These are phyloP conservation scores for Gymnocheta viridis DNA, from an alignment of 2,888 invertebrate species.

Conservation along the genomic window DNA sequence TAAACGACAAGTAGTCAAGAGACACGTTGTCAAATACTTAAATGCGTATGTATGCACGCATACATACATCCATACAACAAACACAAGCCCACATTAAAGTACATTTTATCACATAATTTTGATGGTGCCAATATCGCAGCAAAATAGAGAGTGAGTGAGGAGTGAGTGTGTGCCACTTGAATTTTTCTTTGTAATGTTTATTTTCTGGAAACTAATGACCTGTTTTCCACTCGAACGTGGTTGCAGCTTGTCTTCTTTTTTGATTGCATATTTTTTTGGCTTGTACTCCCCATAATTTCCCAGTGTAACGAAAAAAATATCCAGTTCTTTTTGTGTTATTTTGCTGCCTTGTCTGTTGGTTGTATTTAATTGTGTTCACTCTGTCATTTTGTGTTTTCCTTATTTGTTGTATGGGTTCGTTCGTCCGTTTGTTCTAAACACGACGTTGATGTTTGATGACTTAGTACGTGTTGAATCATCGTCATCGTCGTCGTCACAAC, in stretches of 20 bases:
- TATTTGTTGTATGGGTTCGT: slow-evolving; percentile 41
- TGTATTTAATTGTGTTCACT: slow-evolving; percentile 6
- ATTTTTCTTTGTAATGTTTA: slow-evolving; percentile 36
- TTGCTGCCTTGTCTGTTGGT: not conserved
- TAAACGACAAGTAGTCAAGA: not conserved
- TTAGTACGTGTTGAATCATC: slow-evolving; percentile 52
- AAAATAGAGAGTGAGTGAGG: slow-evolving; percentile 22
- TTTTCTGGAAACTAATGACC: slow-evolving; percentile 52
- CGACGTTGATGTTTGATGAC: slow-evolving; percentile 10
- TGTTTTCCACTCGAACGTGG: slow-evolving; percentile 32
- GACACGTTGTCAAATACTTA: slow-evolving; percentile 10
- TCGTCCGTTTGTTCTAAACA: slow-evolving; percentile 12
- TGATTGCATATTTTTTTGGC: slow-evolving; percentile 1
- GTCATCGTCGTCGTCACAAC: slow-evolving; percentile 19
- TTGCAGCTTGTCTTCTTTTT: slow-evolving; percentile 6
- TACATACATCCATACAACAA: not conserved
- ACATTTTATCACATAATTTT: slow-evolving; percentile 35
- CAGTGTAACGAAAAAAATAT: slow-evolving; percentile 42
- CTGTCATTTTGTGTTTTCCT: slow-evolving; percentile 30
- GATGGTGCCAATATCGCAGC: not conserved
- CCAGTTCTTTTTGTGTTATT: slow-evolving; percentile 32
- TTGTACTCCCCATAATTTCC: slow-evolving; percentile 53
- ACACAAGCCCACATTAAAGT: slow-evolving; percentile 20
- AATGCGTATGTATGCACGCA: no score
- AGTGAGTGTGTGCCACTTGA: slow-evolving; percentile 19